Base-by-base conservation (phyloP, 2,888 invertebrate species). In the Dasypogon diadema region DNA sequence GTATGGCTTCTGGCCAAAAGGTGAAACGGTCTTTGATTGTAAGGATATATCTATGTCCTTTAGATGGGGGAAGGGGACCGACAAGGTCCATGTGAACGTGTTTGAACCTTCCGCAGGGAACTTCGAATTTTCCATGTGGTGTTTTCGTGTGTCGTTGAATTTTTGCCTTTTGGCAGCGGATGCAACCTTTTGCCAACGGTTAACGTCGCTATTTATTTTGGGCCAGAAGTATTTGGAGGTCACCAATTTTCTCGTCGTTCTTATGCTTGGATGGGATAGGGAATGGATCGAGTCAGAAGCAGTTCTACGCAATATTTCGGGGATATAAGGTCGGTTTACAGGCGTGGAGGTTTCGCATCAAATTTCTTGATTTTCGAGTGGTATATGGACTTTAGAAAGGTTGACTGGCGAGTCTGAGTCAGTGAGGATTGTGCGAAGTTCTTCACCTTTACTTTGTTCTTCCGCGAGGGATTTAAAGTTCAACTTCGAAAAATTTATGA, bases 41-140 rank as follows among this genome's bases (percentile, higher is more conserved):
- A 0, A 63, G 22, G 1, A 30, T 37, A 21, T 63, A 63, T 5
- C 42, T 16, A 16, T 1, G 5, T 10, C 60, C 60, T 0, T 65
- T 21, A 12, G 42, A 46, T 2, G 42, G 22, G 2, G 42, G 42
- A 2, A 65, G 21, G 12, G 77, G 76, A 2, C 77, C 74, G 18
- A 79, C 72, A 0, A 76, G 10, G 24, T 79, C 78, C 2, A 78
- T 60, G 24, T 76, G 73, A 1, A 79, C 26, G 18, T 77, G 72
- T 2, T 72, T 30, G 18, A 78, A 79, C 12, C 77, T 26, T 6
- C 58, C 30, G 8, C n/a, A n/a, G 2, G 58, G 58, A 6, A n/a
- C 14, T 1, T 58, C 16, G 14, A 58, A 30, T 3, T 14, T 30
- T n/a, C 58, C 58, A 30, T 58, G 6, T 14, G 26, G 58, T 2